phyloP scores from a whole-genome alignment of 2,888 invertebrate species.

The Monoplex corrugatus region DNA sequence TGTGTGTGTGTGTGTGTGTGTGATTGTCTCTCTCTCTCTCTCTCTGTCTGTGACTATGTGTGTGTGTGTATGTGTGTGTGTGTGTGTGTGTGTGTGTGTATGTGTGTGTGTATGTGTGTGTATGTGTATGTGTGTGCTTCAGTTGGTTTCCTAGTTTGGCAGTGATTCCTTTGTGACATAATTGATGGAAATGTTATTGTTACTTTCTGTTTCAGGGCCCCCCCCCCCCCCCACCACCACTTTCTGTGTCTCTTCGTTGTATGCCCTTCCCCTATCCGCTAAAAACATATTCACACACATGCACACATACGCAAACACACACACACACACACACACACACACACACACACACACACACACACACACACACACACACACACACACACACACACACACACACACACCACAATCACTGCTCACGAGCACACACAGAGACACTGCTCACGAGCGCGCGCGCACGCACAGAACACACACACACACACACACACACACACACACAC shows the following conservation, averaged over 20 bases:
- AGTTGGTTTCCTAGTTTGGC: background rate
- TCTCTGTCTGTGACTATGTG: background rate
- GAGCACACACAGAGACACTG: too few relatives aligned
- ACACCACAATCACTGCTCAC: background rate
- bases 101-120: background rate
- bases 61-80: background rate
- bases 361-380: background rate
- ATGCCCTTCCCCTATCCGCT: background rate
- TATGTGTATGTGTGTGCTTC: background rate
- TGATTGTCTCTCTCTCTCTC: too few relatives aligned
- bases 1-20: background rate
- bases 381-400: conserved; percentile 17
- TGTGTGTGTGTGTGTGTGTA: background rate
- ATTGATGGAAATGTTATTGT: background rate
- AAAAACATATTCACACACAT: background rate
- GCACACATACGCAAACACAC: background rate
- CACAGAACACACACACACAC: too few relatives aligned
- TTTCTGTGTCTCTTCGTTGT: too few relatives aligned
- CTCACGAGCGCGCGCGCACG: too few relatives aligned
- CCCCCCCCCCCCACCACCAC: background rate
- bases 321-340: background rate
- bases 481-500: too few relatives aligned
- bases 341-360: background rate
- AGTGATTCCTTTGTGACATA: background rate
- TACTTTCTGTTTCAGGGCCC: too few relatives aligned